Conservation (phyloP, 2,888 invertebrate species). For the Argynnis bischoffii region DNA sequence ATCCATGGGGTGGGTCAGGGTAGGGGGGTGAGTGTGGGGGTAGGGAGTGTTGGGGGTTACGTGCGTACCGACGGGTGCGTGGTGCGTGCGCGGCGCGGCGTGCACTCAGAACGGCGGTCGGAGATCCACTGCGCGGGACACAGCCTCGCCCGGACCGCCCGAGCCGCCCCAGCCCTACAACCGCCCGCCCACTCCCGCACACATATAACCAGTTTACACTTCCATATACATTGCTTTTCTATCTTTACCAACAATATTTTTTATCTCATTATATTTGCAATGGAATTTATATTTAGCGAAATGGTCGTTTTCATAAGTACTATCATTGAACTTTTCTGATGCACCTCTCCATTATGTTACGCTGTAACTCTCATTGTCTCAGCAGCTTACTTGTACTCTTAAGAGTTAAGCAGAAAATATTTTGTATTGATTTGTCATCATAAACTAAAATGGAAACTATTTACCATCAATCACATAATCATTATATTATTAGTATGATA, state of each 20-base stretch:
- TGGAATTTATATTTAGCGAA: constrained; percentile 6
- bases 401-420: constrained; percentile 1
- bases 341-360: constrained; percentile 28
- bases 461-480: too few species aligned
- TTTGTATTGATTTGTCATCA: constrained; percentile 1
- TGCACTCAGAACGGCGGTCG: constrained; percentile 77
- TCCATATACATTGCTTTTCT: constrained; percentile 24
- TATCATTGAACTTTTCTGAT: constrained; percentile 18
- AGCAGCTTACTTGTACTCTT: constrained; percentile 6
- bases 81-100: constrained; percentile 69
- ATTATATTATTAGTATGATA: too few species aligned
- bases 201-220: constrained; percentile 18
- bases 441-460: background rate
- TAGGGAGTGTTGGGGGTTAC: constrained; percentile 42
- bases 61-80: constrained; percentile 77
- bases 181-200: constrained; percentile 57
- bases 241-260: background rate
- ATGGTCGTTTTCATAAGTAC: background rate
- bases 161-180: constrained; percentile 46
- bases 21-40: constrained; percentile 34
- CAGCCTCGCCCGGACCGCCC: constrained; percentile 62
- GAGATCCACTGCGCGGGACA: constrained; percentile 67
- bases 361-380: constrained; percentile 29
- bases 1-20: constrained; percentile 52
- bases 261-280: constrained; percentile 13